Evolutionary conservation across 2,888 invertebrate genomes (phyloP).

Genomic region (Erpobdella octoculata): DNA sequence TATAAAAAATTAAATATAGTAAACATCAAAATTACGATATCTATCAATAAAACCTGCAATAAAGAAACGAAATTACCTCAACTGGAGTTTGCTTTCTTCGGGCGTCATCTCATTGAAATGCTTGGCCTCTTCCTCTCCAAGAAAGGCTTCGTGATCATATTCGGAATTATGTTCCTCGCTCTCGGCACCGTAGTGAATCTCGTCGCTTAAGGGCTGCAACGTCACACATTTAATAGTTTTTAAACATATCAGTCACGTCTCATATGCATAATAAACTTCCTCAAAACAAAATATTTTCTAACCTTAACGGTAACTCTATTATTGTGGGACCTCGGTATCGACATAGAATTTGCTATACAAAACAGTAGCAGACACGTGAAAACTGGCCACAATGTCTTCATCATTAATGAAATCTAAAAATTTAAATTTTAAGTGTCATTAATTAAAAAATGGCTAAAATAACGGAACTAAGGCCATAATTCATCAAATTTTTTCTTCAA

Average conservation of each 20-base stretch:
- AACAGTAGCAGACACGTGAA: neutral
- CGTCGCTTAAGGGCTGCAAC: slow-evolving; percentile 61
- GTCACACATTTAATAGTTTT: too few species aligned
- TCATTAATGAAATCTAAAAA: too few species aligned
- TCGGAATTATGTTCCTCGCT: slow-evolving; percentile 61
- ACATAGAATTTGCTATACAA: slow-evolving; percentile 12
- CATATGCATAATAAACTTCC: too few species aligned
- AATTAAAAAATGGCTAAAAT: too few species aligned
- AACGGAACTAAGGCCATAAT: too few species aligned
- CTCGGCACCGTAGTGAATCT: slow-evolving; percentile 62
- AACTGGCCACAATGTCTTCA: slow-evolving; percentile 5
- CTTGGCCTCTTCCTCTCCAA: slow-evolving; percentile 82
- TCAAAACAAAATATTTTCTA: neutral
- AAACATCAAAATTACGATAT: too few species aligned
- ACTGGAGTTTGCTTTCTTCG: slow-evolving; percentile 82
- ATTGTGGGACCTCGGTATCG: slow-evolving; percentile 10
- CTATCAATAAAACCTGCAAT: too few species aligned
- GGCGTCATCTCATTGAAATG: slow-evolving; percentile 86
- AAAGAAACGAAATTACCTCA: too few species aligned
- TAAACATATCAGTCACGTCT: too few species aligned
- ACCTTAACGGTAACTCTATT: slow-evolving; percentile 9
- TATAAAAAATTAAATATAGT: too few species aligned
- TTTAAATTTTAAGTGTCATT: too few species aligned
- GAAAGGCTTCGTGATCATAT: slow-evolving; percentile 92
- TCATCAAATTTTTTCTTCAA: too few species aligned